Conservation (phyloP, 2,113 vertebrate species). For the Eudorcas thomsonii region DNA sequence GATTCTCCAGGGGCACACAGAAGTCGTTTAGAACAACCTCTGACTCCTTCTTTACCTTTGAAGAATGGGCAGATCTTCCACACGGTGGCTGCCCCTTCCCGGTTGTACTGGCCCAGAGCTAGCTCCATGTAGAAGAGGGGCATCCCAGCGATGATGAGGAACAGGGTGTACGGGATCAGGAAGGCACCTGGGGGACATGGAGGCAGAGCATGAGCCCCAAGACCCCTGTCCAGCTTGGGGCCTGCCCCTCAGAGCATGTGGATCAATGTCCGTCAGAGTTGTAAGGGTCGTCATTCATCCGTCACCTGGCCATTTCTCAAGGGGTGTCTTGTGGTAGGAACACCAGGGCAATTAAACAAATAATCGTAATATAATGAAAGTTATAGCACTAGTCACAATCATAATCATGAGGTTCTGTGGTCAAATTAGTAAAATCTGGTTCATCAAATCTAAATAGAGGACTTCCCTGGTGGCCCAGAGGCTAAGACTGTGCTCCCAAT, state of each 20-base stretch:
- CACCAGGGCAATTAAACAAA: neutral
- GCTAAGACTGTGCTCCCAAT: neutral
- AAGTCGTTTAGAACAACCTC: neutral
- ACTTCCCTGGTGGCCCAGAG: neutral
- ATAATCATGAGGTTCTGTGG: neutral
- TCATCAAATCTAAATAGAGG: neutral
- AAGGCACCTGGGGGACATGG: constrained; percentile 83
- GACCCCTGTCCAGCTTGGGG: neutral
- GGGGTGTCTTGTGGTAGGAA: too few species aligned
- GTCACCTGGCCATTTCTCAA: neutral
- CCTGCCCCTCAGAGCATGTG: rapidly evolving
- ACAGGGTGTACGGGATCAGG: constrained; percentile 96
- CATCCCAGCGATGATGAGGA: constrained; percentile 98
- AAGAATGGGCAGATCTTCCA: constrained; percentile 99
- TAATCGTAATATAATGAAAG: neutral
- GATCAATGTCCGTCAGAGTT: neutral
- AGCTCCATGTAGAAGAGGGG: constrained; percentile 99
- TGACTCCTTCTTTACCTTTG: constrained; percentile 87
- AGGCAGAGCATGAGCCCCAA: neutral
- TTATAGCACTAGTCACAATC: too few species aligned
- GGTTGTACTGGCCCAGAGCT: constrained; percentile 96
- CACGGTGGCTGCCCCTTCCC: constrained; percentile 96
- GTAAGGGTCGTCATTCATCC: rapidly evolving
- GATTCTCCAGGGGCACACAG: neutral
- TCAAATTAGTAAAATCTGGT: neutral